phyloP scores from a whole-genome alignment of 2,113 vertebrate genomes.

The Drymodes brunneopygia region DNA sequence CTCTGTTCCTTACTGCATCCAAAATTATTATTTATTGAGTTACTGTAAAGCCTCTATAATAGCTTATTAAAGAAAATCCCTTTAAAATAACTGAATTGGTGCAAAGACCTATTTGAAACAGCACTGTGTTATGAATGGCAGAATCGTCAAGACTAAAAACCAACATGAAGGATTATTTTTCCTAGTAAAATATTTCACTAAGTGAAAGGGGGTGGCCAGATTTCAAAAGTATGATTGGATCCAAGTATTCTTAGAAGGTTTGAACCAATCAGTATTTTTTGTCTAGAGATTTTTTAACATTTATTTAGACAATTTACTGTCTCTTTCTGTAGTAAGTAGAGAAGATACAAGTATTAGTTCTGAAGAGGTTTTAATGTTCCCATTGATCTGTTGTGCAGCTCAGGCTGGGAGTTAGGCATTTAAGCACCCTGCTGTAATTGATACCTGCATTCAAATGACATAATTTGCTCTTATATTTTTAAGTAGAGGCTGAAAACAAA shows the following conservation, averaged over 20 bases:
- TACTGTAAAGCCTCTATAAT: neutral
- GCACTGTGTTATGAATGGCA: neutral
- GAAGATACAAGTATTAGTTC: neutral
- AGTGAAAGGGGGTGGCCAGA: neutral
- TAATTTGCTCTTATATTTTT: neutral
- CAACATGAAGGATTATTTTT: neutral
- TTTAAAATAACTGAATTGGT: neutral
- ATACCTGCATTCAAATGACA: neutral
- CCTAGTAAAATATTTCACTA: neutral
- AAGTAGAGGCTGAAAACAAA: neutral
- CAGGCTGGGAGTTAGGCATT: neutral
- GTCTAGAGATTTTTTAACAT: neutral
- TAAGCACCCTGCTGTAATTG: neutral
- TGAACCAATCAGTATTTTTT: neutral
- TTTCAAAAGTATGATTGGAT: neutral
- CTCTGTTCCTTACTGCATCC: neutral
- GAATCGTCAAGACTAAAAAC: neutral
- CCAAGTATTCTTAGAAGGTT: neutral
- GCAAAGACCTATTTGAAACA: neutral
- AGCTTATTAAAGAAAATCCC: neutral
- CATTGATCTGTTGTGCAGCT: neutral
- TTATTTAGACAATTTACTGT: neutral
- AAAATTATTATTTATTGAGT: neutral
- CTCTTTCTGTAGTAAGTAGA: accelerated
- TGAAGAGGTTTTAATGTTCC: neutral